phyloP scores from a whole-genome alignment of 2,113 vertebrate genomes.

The Burhinus oedicnemus region DNA sequence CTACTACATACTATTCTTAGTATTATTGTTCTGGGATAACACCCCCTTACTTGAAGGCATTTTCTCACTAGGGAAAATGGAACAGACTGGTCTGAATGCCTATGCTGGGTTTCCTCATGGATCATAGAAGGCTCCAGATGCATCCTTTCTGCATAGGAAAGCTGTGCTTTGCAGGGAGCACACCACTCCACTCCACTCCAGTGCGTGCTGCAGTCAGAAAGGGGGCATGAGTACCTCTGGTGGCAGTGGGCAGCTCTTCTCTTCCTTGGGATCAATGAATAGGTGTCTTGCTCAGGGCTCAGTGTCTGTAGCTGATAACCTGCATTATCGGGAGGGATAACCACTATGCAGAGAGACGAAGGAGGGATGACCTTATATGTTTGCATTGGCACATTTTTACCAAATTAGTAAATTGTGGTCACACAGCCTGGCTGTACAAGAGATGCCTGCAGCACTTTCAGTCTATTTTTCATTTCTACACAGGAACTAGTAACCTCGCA shows the following conservation, averaged over 20 bases:
- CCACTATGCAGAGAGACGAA: not conserved
- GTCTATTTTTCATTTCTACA: not conserved
- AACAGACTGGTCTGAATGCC: not conserved
- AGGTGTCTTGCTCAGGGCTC: not conserved
- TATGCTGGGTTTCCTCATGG: not conserved
- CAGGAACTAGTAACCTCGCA: not conserved
- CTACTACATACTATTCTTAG: not conserved
- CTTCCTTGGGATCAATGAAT: not conserved
- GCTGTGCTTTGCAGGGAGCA: not conserved
- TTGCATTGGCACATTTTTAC: not conserved
- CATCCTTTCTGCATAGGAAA: rapidly evolving
- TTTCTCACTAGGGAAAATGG: not conserved
- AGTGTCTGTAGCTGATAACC: not conserved
- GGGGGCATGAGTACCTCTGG: too few species aligned
- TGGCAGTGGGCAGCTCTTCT: not conserved
- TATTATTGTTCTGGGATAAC: not conserved
- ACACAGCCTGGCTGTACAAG: not conserved
- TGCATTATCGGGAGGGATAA: not conserved
- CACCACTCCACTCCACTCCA: not conserved
- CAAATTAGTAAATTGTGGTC: not conserved
- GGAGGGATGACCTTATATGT: not conserved
- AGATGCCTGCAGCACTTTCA: not conserved
- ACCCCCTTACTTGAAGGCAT: not conserved
- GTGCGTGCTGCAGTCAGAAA: not conserved
- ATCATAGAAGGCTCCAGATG: not conserved